Conservation (phyloP, 2,797 vertebrate genomes). For the Intellagama lesueurii region DNA sequence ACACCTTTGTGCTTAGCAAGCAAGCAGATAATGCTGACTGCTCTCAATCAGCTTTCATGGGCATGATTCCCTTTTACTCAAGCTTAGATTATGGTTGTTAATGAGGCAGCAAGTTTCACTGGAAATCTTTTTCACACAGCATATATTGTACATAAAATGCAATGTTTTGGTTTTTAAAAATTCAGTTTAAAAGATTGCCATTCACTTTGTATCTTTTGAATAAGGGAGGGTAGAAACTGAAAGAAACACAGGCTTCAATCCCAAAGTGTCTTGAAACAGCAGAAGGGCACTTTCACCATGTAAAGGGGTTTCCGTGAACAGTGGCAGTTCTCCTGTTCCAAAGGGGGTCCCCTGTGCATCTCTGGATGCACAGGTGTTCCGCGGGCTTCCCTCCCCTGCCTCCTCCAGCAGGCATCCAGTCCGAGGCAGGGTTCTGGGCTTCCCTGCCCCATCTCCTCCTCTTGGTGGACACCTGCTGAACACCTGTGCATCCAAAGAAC, state of each 20-base stretch:
- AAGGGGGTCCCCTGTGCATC: too few species aligned
- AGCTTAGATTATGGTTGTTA: not conserved
- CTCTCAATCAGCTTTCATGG: not conserved
- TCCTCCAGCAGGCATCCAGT: too few species aligned
- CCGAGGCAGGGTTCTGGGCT: too few species aligned
- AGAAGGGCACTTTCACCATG: not conserved
- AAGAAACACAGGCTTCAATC: not conserved
- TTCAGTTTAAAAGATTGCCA: too few species aligned
- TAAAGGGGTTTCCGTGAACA: not conserved
- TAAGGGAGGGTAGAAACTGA: too few species aligned
- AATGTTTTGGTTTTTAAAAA: not conserved
- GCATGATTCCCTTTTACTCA: not conserved
- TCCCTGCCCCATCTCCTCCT: too few species aligned
- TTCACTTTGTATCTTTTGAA: not conserved
- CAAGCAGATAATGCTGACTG: not conserved
- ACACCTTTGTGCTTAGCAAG: slow-evolving; percentile 46
- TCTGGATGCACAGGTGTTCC: too few species aligned
- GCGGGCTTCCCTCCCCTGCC: too few species aligned
- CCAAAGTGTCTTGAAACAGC: not conserved
- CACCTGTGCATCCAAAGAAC: too few species aligned
- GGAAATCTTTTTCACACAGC: not conserved
- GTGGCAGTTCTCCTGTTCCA: too few species aligned
- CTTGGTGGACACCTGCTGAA: too few species aligned
- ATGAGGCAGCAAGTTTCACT: not conserved
- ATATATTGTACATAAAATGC: too few species aligned